Conservation (phyloP, 2,888 invertebrate genomes). For the Oligia strigilis region DNA sequence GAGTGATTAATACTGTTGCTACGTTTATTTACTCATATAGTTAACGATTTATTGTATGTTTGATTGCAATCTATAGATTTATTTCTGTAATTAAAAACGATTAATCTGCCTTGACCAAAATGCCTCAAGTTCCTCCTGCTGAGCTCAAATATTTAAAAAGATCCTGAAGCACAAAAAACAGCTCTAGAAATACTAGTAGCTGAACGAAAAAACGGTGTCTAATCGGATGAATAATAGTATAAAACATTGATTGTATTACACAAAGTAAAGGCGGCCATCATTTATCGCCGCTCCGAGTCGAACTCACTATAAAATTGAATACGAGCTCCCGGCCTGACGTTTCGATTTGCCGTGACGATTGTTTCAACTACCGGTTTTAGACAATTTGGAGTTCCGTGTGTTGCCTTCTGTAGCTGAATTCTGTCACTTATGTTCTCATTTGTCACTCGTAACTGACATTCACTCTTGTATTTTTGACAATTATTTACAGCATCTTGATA, state of each 20-base stretch:
- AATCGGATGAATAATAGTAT: constrained; percentile 72
- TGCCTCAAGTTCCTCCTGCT: constrained; percentile 41
- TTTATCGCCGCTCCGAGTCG: constrained; percentile 72
- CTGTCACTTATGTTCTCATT: constrained; percentile 63
- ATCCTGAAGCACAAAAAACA: constrained; percentile 49
- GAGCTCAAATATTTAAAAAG: constrained; percentile 63
- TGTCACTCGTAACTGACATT: constrained; percentile 54
- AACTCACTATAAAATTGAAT: constrained; percentile 77
- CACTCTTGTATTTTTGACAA: constrained; percentile 40
- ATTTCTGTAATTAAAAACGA: constrained; percentile 23
- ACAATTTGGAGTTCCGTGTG: constrained; percentile 78
- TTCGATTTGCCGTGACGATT: constrained; percentile 84
- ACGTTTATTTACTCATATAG: not conserved
- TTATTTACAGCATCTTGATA: constrained; percentile 15
- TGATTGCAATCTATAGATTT: not conserved
- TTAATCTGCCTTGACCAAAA: constrained; percentile 32
- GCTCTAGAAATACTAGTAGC: constrained; percentile 65
- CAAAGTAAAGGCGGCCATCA: constrained; percentile 72
- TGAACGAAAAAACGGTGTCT: constrained; percentile 64
- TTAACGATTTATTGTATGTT: not conserved
- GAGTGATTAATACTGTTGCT: constrained; percentile 32
- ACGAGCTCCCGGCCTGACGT: constrained; percentile 74
- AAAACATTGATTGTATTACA: constrained; percentile 73
- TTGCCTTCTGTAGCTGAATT: constrained; percentile 62
- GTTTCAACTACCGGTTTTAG: constrained; percentile 86